These are phyloP conservation scores for Neotoma lepida DNA, from an alignment of 2,113 vertebrate species.

Conservation along the genomic window DNA sequence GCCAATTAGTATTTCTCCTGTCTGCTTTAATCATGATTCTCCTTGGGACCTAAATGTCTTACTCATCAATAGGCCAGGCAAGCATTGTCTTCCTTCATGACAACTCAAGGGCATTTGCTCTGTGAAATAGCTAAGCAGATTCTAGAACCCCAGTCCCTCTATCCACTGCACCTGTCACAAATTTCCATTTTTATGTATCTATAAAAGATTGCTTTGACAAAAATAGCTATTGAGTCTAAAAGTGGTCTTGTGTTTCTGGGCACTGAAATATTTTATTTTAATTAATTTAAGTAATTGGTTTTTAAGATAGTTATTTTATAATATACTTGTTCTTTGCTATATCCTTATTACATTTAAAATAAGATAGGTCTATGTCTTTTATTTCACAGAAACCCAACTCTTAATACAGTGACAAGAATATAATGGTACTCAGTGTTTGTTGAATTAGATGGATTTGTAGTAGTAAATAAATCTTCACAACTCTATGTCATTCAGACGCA, in stretches of 20 bases:
- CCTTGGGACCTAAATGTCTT: background rate
- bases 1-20: background rate
- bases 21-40: background rate
- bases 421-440: background rate
- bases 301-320: constrained; percentile 12
- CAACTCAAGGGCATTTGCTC: background rate
- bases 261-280: background rate
- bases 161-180: background rate
- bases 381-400: background rate
- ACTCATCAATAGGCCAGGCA: background rate
- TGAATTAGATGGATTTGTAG: constrained; percentile 35
- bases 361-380: background rate
- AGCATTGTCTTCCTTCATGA: background rate
- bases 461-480: background rate
- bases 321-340: constrained; percentile 16
- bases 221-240: background rate
- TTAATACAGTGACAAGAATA: background rate
- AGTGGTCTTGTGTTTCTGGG: background rate
- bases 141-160: background rate
- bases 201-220: constrained; percentile 14
- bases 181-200: background rate
- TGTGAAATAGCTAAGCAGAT: background rate
- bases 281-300: background rate
- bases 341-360: background rate
- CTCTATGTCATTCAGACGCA: background rate